Conservation (phyloP, 2,888 invertebrate species). For the Macrosoma leucophasiata region DNA sequence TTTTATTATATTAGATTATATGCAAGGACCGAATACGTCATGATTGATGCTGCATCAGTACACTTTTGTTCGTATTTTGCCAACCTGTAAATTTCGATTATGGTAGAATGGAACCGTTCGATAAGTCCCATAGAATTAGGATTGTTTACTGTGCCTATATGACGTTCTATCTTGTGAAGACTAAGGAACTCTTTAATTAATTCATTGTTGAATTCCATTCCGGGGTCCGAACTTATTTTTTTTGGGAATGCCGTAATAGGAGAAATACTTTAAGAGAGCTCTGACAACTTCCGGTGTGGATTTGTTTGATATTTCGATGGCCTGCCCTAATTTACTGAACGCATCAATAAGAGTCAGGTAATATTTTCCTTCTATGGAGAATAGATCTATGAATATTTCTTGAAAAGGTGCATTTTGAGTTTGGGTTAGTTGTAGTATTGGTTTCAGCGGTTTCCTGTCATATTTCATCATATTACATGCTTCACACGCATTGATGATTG, state of each 20-base stretch:
- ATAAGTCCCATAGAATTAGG: slow-evolving; percentile 26
- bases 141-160: slow-evolving; percentile 26
- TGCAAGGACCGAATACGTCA: slow-evolving; percentile 17
- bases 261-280: slow-evolving; percentile 22
- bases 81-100: slow-evolving; percentile 19
- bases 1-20: too few relatives aligned
- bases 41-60: slow-evolving; percentile 6
- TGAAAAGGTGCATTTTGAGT: slow-evolving; percentile 10
- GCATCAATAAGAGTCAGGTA: slow-evolving; percentile 14
- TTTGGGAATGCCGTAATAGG: slow-evolving; percentile 16
- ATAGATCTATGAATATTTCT: slow-evolving; percentile 13
- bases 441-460: slow-evolving; percentile 15
- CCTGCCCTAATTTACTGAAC: slow-evolving; percentile 20
- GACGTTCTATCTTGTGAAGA: slow-evolving; percentile 24
- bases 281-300: slow-evolving; percentile 20
- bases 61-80: slow-evolving; percentile 19
- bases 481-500: slow-evolving; percentile 13
- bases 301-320: slow-evolving; percentile 12
- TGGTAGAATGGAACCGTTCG: slow-evolving; percentile 23
- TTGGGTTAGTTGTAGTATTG: slow-evolving; percentile 7
- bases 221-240: slow-evolving; percentile 19
- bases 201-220: slow-evolving; percentile 19
- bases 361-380: slow-evolving; percentile 8
- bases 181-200: slow-evolving; percentile 19
- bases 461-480: slow-evolving; percentile 17